Base-by-base conservation (phyloP, 2,113 vertebrate species). In the Misgurnus anguillicaudatus region DNA sequence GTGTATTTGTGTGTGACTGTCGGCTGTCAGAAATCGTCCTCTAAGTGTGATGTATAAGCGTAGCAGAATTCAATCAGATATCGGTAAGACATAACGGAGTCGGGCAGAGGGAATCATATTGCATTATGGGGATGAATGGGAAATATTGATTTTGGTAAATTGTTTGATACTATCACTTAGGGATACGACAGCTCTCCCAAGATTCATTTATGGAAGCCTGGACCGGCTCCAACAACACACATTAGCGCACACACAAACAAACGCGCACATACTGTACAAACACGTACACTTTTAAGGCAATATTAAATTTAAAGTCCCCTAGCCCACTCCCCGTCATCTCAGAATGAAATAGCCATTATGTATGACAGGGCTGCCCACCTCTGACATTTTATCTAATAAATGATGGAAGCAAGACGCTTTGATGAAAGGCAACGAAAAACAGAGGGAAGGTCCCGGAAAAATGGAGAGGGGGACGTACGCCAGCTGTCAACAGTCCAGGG, bases 311-410 rank as follows among this genome's bases (percentile, higher is more conserved):
- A 88, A 86, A 88, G 87, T 83, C 85, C 83, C 86, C 70, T 24
- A 85, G 78, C 89, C 83, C 78, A 19, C 53, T 87, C 86, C 80
- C 81, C 86, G 81, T 88, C 87, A 71, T 83, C 85, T 85, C 91
- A 90, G 89, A 1, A 85, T 75, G 90, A 91, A 93, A 92, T 91
- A 89, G 87, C 92, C 89, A 91, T 92, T 93, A 92, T 16, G 81
- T 77, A 86, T 91, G 91, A 94, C 88, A 90, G 87, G 90, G 88
- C 88, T 88, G 87, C 85, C 84, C 86, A 88, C 86, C 89, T 84
- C 88, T 91, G 90, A 93, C 91, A 90, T 93, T 91, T 94, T 92
- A 93, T 93, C 93, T 92, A 92, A 94, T 94, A 92, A 94, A 92
- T 31, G 24, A 31, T 91, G 86, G 87, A 85, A 84, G 83, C 63